phyloP scores from a whole-genome alignment of 2,888 invertebrate species.

The Carabus problematicus region DNA sequence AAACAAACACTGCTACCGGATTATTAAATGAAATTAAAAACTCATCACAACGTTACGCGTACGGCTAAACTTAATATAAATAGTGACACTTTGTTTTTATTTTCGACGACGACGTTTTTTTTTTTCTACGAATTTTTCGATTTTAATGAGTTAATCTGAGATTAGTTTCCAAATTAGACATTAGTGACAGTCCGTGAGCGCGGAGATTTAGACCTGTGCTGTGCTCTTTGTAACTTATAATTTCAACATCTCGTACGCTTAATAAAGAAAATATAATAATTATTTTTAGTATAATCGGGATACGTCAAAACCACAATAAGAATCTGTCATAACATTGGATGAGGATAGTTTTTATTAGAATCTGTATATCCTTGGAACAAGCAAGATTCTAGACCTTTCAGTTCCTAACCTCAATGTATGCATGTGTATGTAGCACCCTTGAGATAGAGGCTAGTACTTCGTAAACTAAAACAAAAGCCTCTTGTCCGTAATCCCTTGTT shows the following conservation, averaged over 20 bases:
- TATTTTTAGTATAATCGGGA: too few species aligned
- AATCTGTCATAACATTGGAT: too few species aligned
- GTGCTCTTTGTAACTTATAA: too few species aligned
- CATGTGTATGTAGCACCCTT: not conserved
- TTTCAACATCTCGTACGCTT: too few species aligned
- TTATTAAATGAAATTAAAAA: slow-evolving; percentile 38
- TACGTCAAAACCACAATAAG: too few species aligned
- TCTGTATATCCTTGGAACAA: too few species aligned
- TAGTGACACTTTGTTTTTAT: slow-evolving; percentile 9
- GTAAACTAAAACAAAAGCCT: slow-evolving; percentile 40
- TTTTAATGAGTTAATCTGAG: slow-evolving; percentile 25
- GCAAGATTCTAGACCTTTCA: not conserved
- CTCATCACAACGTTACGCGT: slow-evolving; percentile 26
- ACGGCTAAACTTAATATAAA: slow-evolving; percentile 8
- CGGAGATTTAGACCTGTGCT: too few species aligned
- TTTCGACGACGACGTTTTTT: slow-evolving; percentile 5
- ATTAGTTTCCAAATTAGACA: too few species aligned
- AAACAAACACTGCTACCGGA: slow-evolving; percentile 35
- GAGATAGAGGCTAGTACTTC: slow-evolving; percentile 6
- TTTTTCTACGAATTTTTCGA: slow-evolving; percentile 13
- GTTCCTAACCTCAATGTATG: not conserved
- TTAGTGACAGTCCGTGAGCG: too few species aligned
- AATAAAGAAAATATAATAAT: too few species aligned
- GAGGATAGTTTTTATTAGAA: too few species aligned
- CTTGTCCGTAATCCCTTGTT: slow-evolving; percentile 33